Evolutionary conservation across 2,888 invertebrate species (phyloP).

Genomic region (Dascillus cervinus): DNA sequence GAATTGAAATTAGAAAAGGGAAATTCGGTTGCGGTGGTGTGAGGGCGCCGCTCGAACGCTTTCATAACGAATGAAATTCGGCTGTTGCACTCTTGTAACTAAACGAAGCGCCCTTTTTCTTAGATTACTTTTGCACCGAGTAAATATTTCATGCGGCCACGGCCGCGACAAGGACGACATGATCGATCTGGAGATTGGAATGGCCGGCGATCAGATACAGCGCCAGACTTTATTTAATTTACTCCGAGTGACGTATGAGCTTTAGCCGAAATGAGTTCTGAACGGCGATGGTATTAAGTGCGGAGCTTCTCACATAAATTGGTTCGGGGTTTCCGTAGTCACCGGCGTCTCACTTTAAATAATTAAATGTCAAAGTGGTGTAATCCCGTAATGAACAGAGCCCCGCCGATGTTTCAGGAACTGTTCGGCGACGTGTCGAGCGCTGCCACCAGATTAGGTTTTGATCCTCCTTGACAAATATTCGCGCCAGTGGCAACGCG

Average conservation of each 20-base stretch:
- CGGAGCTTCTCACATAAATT: conserved; percentile 35
- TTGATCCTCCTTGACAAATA: conserved; percentile 34
- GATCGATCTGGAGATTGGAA: conserved; percentile 37
- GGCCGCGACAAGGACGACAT: conserved; percentile 26
- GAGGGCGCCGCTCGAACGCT: conserved; percentile 35
- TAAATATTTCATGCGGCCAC: conserved; percentile 40
- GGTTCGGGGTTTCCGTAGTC: conserved; percentile 36
- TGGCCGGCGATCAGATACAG: conserved; percentile 36
- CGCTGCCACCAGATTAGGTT: conserved; percentile 27
- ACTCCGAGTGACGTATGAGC: conserved; percentile 38
- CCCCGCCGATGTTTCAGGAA: conserved; percentile 31
- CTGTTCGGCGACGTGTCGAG: conserved; percentile 31
- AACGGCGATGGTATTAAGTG: conserved; percentile 28
- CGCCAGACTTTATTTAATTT: conserved; percentile 40
- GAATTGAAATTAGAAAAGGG: conserved; percentile 21
- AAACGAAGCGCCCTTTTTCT: conserved; percentile 38
- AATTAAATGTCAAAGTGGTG: conserved; percentile 40
- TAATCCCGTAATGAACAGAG: conserved; percentile 38
- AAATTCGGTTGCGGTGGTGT: conserved; percentile 12
- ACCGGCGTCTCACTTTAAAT: conserved; percentile 38
- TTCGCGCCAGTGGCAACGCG: background rate
- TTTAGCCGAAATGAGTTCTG: conserved; percentile 35
- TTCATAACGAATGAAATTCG: conserved; percentile 39
- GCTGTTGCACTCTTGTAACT: conserved; percentile 29
- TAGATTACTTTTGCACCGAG: conserved; percentile 38